Base-by-base conservation (phyloP, 2,797 vertebrate genomes). In the Darevskia nairensis region DNA sequence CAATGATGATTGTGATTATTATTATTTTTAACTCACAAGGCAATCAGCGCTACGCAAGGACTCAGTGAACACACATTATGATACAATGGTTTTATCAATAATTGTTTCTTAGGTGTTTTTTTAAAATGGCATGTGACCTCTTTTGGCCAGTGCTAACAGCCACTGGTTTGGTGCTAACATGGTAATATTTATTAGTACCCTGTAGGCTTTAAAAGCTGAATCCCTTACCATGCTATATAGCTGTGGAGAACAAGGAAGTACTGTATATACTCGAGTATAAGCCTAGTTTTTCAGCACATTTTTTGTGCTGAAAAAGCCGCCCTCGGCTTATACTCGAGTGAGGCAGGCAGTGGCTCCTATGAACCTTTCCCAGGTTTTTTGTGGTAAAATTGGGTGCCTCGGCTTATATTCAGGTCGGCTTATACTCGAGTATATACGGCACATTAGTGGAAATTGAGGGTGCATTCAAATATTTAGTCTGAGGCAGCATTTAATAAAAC, bases 81-180 rank as follows among this genome's bases (percentile, higher is more conserved):
- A 92, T 93, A 86, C 92, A 89, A 91, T 93, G 90, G 90, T 91
- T 95, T 94, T 95, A 94, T 93, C 92, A 94, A 89, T 95, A 93
- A 93, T 91, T 94, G 90, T 90, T 80, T 90, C 94, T 89, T 95
- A 94, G 90, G 84, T 95, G 89, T 96, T 4, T 55, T 15, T 44
- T 91, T 96, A 95, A 82, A 93, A 92, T 95, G 91, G 95, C 93
- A 94, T 86, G 89, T 94, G 94, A 96, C 95, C 96, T 97, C 96
- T 96, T 92, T n/a, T 95, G 95, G 92, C 94, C 92, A 80, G 94
- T 94, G 93, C 88, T 87, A 85, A 94, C 86, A 93, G 76, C 21
- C 87, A 41, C 90, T 96, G 95, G 94, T 96, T 93, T 96, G 97
- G 97, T 97, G 97, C 97, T 97, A 97, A 95, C 92, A 83, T 91